Conservation (phyloP, 2,888 invertebrate species). For the Mimas tiliae region DNA sequence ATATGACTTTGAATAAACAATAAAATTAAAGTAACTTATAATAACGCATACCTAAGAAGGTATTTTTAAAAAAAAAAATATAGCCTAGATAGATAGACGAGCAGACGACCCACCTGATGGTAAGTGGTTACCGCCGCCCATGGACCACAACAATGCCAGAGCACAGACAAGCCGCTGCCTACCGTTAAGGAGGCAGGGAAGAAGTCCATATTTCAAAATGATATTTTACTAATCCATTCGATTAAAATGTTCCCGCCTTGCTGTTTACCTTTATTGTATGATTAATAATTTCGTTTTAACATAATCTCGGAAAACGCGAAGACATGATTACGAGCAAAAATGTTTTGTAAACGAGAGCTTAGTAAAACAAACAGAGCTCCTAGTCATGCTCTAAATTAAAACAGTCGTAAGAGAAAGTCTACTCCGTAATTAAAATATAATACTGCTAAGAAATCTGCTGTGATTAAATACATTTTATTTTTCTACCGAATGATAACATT, state of each 20-base stretch:
- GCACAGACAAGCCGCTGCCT: too few species aligned
- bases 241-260: background rate
- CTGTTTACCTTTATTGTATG: background rate
- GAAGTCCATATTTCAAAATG: background rate
- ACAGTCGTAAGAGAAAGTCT: slow-evolving; percentile 33
- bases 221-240: background rate
- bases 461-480: background rate
- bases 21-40: too few species aligned
- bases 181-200: too few species aligned
- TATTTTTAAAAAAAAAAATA: too few species aligned
- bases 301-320: slow-evolving; percentile 31
- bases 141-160: too few species aligned
- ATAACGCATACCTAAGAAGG: too few species aligned
- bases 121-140: too few species aligned
- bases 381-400: slow-evolving; percentile 40
- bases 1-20: too few species aligned
- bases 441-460: background rate
- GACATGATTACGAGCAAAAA: slow-evolving; percentile 32
- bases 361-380: slow-evolving; percentile 36
- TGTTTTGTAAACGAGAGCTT: slow-evolving; percentile 22
- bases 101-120: too few species aligned
- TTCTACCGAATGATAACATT: background rate
- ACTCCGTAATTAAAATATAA: slow-evolving; percentile 27
- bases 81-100: too few species aligned
- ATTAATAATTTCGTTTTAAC: slow-evolving; percentile 15